These are phyloP conservation scores for Cebidichthys violaceus DNA, from an alignment of 2,113 vertebrate genomes.

Conservation along the genomic window DNA sequence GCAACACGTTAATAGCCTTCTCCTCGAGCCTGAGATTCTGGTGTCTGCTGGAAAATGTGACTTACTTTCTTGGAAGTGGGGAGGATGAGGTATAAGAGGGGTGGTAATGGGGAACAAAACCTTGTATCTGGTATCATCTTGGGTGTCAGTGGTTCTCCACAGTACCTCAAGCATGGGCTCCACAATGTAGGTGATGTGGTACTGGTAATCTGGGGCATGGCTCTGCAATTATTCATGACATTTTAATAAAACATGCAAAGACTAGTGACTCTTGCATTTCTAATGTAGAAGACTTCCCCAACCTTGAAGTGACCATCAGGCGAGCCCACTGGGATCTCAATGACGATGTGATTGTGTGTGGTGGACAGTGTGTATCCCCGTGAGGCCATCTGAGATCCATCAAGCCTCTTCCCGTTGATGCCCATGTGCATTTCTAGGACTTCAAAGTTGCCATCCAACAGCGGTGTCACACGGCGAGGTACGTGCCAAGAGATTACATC, in stretches of 20 bases:
- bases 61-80: slow-evolving; percentile 66
- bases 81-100: slow-evolving; percentile 67
- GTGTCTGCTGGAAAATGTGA: not conserved
- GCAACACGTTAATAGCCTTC: fast-evolving
- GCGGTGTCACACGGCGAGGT: slow-evolving; percentile 78
- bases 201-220: slow-evolving; percentile 75
- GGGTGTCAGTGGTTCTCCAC: slow-evolving; percentile 64
- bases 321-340: slow-evolving; percentile 86
- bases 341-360: slow-evolving; percentile 70
- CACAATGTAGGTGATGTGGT: slow-evolving; percentile 76
- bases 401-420: slow-evolving; percentile 82
- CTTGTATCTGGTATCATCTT: slow-evolving; percentile 78
- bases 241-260: slow-evolving; percentile 53
- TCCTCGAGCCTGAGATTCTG: fast-evolving
- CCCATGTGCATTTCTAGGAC: slow-evolving; percentile 82
- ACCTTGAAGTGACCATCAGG: slow-evolving; percentile 89
- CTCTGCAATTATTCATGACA: slow-evolving; percentile 74
- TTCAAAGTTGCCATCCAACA: slow-evolving; percentile 62
- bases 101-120: slow-evolving; percentile 82
- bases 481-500: slow-evolving; percentile 85
- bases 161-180: slow-evolving; percentile 83
- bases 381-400: slow-evolving; percentile 75
- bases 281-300: not conserved
- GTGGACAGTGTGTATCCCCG: slow-evolving; percentile 75
- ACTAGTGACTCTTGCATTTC: not conserved